Evolutionary conservation across 2,113 vertebrate genomes (phyloP), one percentile per base, ranked within the genome.

Genomic region (Condylura cristata): DNA sequence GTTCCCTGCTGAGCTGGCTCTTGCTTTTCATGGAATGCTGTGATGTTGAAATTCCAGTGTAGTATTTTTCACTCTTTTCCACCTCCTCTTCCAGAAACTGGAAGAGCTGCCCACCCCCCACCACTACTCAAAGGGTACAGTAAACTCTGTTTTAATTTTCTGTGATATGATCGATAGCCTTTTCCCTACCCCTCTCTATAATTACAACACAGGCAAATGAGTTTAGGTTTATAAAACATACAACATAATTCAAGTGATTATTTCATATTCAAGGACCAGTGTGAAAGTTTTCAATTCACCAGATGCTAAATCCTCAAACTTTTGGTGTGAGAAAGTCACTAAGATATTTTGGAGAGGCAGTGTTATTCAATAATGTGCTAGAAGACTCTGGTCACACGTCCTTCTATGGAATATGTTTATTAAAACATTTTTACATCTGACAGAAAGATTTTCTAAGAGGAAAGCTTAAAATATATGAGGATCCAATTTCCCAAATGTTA

Each of bases 1-100:
- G 97, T 97, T 97, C 96, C 93, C 94, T 63, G 44, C 94, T 96
- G 96, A 72, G 95, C 53, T 81, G 90, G 88, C 60, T 89, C 96
- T 95, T 58, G n/a, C 92, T 46, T 6, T 32, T 76, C 10, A 70
- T 95, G 89, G 91, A 97, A 97, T 85, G 96, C 95, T 66, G 89
- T 76, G 97, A 79, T 94, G 70, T 90, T 96, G 97, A 97, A 94
- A 78, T 93, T 22, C 11, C 44, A 95, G 72, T 48, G 34, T 28
- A 91, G 76, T 53, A 65, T 80, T 76, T 51, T 34, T 70, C 37
- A 41, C 20, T 48, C 32, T 51, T 53, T 63, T 32, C 48, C 3
- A 65, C 13, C 4, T 24, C 5, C 6, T 24, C 14, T 14, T 30
- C 34, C 24, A 20, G 70, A 89, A 79, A 63, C n/a, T 44, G n/a